Evolutionary conservation across 2,888 invertebrate genomes (phyloP), one percentile per base, ranked within the genome.

Genomic region (Aplocera efformata): DNA sequence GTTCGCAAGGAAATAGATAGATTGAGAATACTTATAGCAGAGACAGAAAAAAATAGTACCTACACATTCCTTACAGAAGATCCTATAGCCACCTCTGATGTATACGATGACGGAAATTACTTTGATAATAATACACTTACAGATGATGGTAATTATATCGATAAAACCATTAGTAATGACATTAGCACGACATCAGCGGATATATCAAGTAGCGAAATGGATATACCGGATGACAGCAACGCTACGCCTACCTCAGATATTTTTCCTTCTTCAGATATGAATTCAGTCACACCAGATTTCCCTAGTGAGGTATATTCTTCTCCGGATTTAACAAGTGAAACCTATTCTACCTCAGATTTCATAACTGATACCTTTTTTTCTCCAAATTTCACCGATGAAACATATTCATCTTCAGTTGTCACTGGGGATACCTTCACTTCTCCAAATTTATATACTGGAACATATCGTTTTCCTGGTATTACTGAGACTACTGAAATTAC

Each of bases 111-210:
- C 8, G 29, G 26, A 10, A 21, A 27, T 17, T 45, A 37, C 7
- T 30, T 27, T 31, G 8, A 30, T n/a, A 52, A 35, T 28, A 50
- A 56, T 9, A 31, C 37, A 9, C 48, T 39, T 10, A 46, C 50
- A 1, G 45, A 48, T 21, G 25, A 25, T 0, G 25, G 13, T 40
- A 32, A 30, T 27, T 37, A 17, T 17, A 17, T 17, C 2, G 13
- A 17, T 2, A 17, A 17, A 17, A 17, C 13, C 13, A 17, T 17
- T 17, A 17, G 13, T 17, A 17, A 17, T 17, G 13, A 17, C 13
- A 17, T 17, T 3, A 17, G 5, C 22, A 22, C 2, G 6, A 24
- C 13, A n/a, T 7, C 26, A 30, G 26, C 34, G 7, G 40, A 41
- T 24, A 31, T 24, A 3, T 27, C 24, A 6, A 41, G 34, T 31